Base-by-base conservation (phyloP, 2,797 vertebrate species). In the Luscinia luscinia region DNA sequence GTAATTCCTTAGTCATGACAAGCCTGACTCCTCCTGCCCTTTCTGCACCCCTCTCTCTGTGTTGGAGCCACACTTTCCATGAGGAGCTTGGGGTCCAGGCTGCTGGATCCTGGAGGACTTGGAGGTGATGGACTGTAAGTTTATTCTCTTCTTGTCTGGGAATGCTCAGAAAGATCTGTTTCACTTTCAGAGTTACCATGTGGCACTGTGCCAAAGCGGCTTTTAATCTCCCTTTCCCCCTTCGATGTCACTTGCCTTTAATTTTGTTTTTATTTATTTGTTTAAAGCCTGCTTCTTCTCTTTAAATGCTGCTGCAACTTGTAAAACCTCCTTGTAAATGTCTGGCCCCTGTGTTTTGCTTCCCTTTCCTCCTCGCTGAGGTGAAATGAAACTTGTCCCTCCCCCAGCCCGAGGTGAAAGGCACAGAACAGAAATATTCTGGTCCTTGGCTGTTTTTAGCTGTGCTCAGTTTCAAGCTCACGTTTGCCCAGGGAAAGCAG, bases 361-460 rank as follows among this genome's bases (percentile, higher is more conserved):
- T 88, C 34, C 87, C 36, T 63, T 59, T 36, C 23, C 32, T 26
- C 36, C 45, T 83, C 2, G 9, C 11, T 52, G 49, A 92, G 49
- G 73, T 73, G 80, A 87, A 84, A 89, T 3, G 55, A 76, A 92
- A 82, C 67, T 58, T 38, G 46, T 77, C 72, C 84, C 63, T 92
- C 78, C 83, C 68, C 48, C 67, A 73, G 26, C 52, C 51, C 1
- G 40, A 58, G 66, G 40, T 73, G 36, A 66, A 74, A 63, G 6
- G 28, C 48, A 36, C 14, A 11, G 45, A 24, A 49, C 64, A 57
- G 58, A 77, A 93, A 73, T 55, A 28, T 15, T 80, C 48, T 32
- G 52, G 12, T 67, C 1, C 3, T 23, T 36, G 0, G 17, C 63
- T 30, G 46, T 9, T 84, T 89, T 57, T n/a, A 63, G 62, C 69